Conservation (phyloP, 2,888 invertebrate species). For the Sclerodermus sp. region DNA sequence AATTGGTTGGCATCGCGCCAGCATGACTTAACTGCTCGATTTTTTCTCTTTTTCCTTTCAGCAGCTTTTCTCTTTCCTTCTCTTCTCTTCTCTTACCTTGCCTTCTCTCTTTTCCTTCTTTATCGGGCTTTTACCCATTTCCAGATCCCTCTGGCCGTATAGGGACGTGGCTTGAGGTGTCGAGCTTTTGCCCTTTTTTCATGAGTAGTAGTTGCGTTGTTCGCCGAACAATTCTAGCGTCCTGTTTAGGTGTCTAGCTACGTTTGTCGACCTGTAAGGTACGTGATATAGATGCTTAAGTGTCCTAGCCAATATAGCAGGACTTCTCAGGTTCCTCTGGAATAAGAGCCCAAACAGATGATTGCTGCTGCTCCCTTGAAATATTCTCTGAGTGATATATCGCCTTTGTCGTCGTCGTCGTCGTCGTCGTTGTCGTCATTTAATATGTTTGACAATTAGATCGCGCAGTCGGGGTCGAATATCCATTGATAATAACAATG, state of each 20-base stretch:
- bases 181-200: constrained; percentile 18
- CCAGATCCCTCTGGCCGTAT: not conserved
- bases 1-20: constrained; percentile 33
- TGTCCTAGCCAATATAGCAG: constrained; percentile 8
- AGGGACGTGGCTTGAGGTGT: not conserved
- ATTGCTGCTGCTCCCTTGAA: too few species aligned
- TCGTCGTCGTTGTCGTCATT: too few species aligned
- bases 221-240: constrained; percentile 38
- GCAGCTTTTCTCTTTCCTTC: not conserved
- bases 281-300: constrained; percentile 38
- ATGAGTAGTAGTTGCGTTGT: constrained; percentile 29
- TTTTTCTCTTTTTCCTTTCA: not conserved
- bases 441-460: too few species aligned
- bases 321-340: too few species aligned
- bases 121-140: not conserved
- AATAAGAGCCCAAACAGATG: too few species aligned
- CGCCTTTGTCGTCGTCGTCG: not conserved
- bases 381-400: too few species aligned
- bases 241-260: constrained; percentile 33
- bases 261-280: constrained; percentile 35
- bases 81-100: not conserved
- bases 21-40: constrained; percentile 11
- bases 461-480: too few species aligned
- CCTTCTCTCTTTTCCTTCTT: not conserved
- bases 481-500: too few species aligned